These are phyloP conservation scores for Aulostomus chinensis DNA, from an alignment of 2,797 vertebrate genomes.

Conservation along the genomic window DNA sequence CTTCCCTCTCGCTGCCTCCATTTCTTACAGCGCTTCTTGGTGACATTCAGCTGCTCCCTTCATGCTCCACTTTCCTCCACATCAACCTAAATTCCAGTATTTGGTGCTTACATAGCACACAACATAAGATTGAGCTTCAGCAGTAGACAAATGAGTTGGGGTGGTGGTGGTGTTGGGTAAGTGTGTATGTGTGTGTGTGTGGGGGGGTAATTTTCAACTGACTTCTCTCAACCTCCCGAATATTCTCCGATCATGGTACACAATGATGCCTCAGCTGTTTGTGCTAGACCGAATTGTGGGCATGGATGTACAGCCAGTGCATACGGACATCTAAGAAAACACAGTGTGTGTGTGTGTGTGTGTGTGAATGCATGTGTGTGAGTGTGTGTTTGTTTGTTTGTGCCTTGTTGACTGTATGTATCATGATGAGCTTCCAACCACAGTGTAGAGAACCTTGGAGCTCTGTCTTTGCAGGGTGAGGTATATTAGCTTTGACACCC, in stretches of 20 bases:
- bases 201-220: too few species aligned
- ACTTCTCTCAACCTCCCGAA: conserved; percentile 42
- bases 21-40: conserved; percentile 27
- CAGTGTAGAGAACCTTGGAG: too few species aligned
- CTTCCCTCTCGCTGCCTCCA: background rate
- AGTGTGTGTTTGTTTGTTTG: too few species aligned
- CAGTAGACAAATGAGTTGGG: conserved; percentile 44
- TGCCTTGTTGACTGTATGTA: too few species aligned
- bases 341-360: background rate
- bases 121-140: conserved; percentile 46
- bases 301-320: too few species aligned
- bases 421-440: too few species aligned
- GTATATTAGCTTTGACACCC: too few species aligned
- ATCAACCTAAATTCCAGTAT: conserved; percentile 60
- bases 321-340: too few species aligned
- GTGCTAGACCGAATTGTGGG: conserved; percentile 58
- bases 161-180: too few species aligned
- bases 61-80: conserved; percentile 63
- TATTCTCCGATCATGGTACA: conserved; percentile 52
- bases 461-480: too few species aligned
- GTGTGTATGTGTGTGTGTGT: too few species aligned
- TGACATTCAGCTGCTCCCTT: conserved; percentile 67
- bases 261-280: conserved; percentile 47
- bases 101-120: conserved; percentile 52
- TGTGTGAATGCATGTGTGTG: too few species aligned